These are phyloP conservation scores for Bubo scandiacus DNA, from an alignment of 2,113 vertebrate species.

Conservation along the genomic window DNA sequence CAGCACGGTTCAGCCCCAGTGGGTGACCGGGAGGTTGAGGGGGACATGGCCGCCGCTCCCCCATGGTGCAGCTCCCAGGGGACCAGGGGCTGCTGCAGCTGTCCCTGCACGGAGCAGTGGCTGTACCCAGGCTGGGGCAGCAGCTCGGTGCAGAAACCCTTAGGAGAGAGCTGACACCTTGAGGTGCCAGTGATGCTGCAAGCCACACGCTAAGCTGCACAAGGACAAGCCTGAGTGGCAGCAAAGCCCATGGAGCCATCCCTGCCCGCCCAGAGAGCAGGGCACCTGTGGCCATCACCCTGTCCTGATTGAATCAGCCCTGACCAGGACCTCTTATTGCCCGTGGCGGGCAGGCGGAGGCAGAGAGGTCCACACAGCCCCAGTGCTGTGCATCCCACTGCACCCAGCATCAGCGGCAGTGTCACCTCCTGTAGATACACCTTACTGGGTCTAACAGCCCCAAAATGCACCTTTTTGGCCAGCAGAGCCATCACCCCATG, in stretches of 20 bases:
- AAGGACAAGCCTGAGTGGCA: not conserved
- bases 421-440: rapidly evolving
- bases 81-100: not conserved
- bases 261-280: rapidly evolving
- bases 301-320: not conserved
- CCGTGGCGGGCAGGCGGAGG: rapidly evolving
- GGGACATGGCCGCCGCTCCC: rapidly evolving
- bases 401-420: rapidly evolving
- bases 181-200: not conserved
- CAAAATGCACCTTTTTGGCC: not conserved
- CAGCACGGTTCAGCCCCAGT: rapidly evolving
- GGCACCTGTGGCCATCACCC: rapidly evolving
- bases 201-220: rapidly evolving
- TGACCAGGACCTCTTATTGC: rapidly evolving
- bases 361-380: not conserved
- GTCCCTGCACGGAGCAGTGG: not conserved
- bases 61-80: rapidly evolving
- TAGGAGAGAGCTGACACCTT: not conserved
- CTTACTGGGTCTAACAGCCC: not conserved
- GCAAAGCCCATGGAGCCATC: not conserved
- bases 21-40: not conserved
- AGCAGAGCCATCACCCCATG: rapidly evolving
- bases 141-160: not conserved
- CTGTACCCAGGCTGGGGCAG: rapidly evolving
- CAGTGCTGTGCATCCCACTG: rapidly evolving